phyloP scores from a whole-genome alignment of 2,113 vertebrate species.

The Mus pahari region DNA sequence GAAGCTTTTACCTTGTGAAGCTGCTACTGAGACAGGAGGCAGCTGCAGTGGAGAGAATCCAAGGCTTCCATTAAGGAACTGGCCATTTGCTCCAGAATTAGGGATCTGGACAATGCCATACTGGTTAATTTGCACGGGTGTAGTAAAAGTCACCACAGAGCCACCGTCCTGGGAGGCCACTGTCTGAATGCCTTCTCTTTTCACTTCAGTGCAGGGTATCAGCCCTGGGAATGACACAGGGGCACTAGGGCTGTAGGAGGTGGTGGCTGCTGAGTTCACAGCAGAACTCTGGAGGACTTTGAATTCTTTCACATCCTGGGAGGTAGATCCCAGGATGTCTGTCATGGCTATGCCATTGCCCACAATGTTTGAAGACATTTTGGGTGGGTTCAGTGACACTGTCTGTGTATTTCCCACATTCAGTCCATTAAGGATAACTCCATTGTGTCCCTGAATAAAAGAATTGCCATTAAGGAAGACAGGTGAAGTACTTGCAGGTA shows the following conservation, averaged over 20 bases:
- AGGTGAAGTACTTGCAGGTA: conserved; percentile 91
- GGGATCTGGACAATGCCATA: conserved; percentile 97
- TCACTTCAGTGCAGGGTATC: conserved; percentile 92
- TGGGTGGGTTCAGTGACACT: conserved; percentile 91
- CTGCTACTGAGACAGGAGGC: conserved; percentile 92
- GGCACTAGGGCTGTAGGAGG: conserved; percentile 88
- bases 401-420: conserved; percentile 93
- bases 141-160: conserved; percentile 94
- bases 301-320: conserved; percentile 92
- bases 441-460: conserved; percentile 95
- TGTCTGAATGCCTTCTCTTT: conserved; percentile 93
- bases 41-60: conserved; percentile 96
- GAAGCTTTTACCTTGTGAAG: conserved; percentile 91
- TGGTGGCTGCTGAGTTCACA: conserved; percentile 86
- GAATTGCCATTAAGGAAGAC: conserved; percentile 96
- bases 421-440: conserved; percentile 97
- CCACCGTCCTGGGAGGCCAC: conserved; percentile 92
- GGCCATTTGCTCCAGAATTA: conserved; percentile 90
- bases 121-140: conserved; percentile 94
- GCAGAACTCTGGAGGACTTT: conserved; percentile 89
- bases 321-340: conserved; percentile 90
- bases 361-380: conserved; percentile 87
- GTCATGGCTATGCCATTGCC: conserved; percentile 91
- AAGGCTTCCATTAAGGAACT: conserved; percentile 92
- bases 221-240: conserved; percentile 90